These are phyloP conservation scores for Cryptus viduatorius DNA, from an alignment of 2,888 invertebrate species.

Conservation along the genomic window DNA sequence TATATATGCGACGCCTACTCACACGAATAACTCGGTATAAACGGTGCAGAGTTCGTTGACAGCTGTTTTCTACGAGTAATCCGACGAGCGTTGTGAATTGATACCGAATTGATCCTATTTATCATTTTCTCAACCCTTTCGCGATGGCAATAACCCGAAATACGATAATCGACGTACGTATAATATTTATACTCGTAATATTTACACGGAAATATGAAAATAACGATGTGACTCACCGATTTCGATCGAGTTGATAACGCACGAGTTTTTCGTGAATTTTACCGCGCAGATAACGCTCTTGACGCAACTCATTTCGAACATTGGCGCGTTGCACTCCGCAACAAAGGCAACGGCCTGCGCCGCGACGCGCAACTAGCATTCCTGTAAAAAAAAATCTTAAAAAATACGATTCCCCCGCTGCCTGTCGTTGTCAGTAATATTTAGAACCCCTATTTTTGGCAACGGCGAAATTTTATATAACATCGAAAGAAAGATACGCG, in stretches of 20 bases:
- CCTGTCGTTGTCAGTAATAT: background rate
- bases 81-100: background rate
- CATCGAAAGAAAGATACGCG: too few relatives aligned
- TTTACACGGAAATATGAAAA: background rate
- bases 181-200: background rate
- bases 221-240: conserved; percentile 74
- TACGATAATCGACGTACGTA: background rate
- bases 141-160: background rate
- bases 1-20: background rate
- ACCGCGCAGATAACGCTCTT: conserved; percentile 72
- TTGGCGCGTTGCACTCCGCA: conserved; percentile 80
- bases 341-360: conserved; percentile 82
- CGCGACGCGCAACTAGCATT: conserved; percentile 83
- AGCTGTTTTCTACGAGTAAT: conserved; percentile 8
- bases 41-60: conserved; percentile 9
- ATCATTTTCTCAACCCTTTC: background rate
- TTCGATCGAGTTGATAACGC: conserved; percentile 77
- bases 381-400: conserved; percentile 70
- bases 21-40: background rate
- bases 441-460: background rate
- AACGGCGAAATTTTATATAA: too few relatives aligned
- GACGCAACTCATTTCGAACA: conserved; percentile 73
- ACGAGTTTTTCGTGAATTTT: conserved; percentile 77
- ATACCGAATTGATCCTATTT: background rate
- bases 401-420: background rate